Evolutionary conservation across 1,140 invertebrate genomes (phyloP), one percentile per base, ranked within the genome.

Genomic region (Zaprionus camerounensis): DNA sequence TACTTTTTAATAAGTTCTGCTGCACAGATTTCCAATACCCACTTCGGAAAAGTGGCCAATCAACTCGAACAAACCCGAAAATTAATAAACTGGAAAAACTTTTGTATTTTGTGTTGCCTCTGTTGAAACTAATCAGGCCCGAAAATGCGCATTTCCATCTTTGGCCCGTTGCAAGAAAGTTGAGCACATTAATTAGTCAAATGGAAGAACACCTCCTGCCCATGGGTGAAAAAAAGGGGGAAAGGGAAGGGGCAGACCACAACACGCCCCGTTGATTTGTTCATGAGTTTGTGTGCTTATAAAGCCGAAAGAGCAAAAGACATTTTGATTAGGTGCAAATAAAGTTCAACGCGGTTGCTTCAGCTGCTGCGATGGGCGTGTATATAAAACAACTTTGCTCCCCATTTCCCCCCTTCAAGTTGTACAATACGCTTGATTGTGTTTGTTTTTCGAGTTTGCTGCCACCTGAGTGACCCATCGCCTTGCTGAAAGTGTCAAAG

Each of bases 181-280:
- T 87, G 59, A 46, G 68, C 69, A 81, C 84, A 84, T 88, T 90
- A 88, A 88, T 88, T 88, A 88, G 85, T 79, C 78, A 84, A 84
- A 69, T 76, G 81, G 74, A 71, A 78, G 51, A 71, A 64, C 6
- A 36, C 55, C 28, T 56, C 34, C 34, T 24, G 7, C 17, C 5
- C 28, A 20, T 24, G 13, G 38, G 49, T 6, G 3, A 49, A 9
- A 0, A 0, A 31, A 34, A 34, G 17, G 22, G 20, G n/a, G 26
- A n/a, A 34, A 62, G 61, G 36, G 46, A 28, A 38, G 17, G 26
- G 15, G 31, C 34, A 24, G 44, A 31, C 11, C 61, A 9, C 26
- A 49, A 36, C 26, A 58, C 66, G 76, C 62, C 62, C 57, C 53
- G 49, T 62, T 76, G 70, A 64, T 59, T 71, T 71, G 81, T 58